These are phyloP conservation scores for Dipodomys stephensi DNA, from an alignment of 2,113 vertebrate genomes.

Conservation along the genomic window DNA sequence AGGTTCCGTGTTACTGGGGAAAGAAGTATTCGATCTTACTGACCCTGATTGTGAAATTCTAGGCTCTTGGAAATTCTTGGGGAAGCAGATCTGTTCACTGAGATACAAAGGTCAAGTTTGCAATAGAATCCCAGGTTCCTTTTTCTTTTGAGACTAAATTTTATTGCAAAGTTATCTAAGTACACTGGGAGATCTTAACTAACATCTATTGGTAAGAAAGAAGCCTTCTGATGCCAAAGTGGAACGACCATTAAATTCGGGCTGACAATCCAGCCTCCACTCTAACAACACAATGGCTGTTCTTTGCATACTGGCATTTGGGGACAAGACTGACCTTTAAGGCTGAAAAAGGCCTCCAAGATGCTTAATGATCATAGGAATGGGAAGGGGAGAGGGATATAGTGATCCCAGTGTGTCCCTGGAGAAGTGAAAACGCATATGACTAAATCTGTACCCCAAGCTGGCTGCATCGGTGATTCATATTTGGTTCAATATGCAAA, in stretches of 20 bases:
- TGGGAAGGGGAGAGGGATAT: neutral
- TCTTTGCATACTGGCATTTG: neutral
- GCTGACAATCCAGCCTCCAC: neutral
- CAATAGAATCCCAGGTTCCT: neutral
- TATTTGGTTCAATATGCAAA: neutral
- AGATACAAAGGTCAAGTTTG: neutral
- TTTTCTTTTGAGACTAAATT: neutral
- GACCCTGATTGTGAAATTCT: neutral
- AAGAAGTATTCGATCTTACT: neutral
- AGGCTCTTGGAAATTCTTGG: neutral
- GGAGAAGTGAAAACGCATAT: neutral
- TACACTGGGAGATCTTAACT: neutral
- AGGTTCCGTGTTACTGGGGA: neutral
- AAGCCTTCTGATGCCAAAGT: neutral
- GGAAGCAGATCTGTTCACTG: neutral
- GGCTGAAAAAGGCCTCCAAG: neutral
- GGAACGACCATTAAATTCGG: neutral
- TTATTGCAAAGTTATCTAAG: slow-evolving; percentile 4
- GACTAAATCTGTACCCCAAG: neutral
- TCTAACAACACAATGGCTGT: neutral
- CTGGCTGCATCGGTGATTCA: neutral
- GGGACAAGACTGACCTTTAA: neutral
- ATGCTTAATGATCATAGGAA: neutral
- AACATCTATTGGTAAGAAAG: neutral
- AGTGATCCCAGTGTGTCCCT: neutral